Percentiles rank a stretch among this genome's conserved stretches.
Conservation (phyloP, 2,797 vertebrate genomes). For the Acipenser oxyrinchus region DNA sequence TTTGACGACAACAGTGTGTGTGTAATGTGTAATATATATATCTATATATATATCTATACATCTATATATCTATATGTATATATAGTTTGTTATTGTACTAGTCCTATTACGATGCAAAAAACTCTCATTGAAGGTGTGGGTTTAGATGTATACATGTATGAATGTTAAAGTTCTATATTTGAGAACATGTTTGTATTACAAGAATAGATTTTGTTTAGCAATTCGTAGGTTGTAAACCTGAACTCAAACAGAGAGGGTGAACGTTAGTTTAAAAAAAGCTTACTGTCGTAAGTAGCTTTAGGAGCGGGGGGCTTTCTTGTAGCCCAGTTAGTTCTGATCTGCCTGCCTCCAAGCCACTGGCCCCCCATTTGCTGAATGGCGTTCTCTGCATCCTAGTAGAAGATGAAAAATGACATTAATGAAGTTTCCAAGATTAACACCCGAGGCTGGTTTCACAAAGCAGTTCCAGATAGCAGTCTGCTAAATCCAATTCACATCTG, state of each 20-base stretch:
- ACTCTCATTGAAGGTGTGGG: too few relatives aligned
- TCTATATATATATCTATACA: too few relatives aligned
- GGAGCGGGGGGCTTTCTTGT: constrained; percentile 94
- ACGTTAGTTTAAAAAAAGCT: constrained; percentile 34
- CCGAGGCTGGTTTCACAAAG: constrained; percentile 18
- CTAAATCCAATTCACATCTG: neutral
- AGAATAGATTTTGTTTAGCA: too few relatives aligned
- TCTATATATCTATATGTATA: too few relatives aligned
- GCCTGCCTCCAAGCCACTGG: constrained; percentile 94
- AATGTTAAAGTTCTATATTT: too few relatives aligned
- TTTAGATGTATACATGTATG: too few relatives aligned
- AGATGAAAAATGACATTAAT: constrained; percentile 22
- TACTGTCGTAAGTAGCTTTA: constrained; percentile 87
- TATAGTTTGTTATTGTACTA: too few relatives aligned
- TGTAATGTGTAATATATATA: too few relatives aligned
- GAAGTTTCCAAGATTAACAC: constrained; percentile 11
- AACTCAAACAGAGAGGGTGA: neutral
- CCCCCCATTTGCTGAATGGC: constrained; percentile 98
- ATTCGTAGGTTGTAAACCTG: too few relatives aligned
- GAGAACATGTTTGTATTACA: too few relatives aligned
- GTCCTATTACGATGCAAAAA: too few relatives aligned
- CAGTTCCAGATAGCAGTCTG: neutral
- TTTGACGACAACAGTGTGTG: too few relatives aligned
- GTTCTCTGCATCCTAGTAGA: constrained; percentile 83
- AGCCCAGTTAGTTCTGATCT: constrained; percentile 97